Evolutionary conservation across 2,797 vertebrate species (phyloP).

Genomic region (Thaleichthys pacificus): DNA sequence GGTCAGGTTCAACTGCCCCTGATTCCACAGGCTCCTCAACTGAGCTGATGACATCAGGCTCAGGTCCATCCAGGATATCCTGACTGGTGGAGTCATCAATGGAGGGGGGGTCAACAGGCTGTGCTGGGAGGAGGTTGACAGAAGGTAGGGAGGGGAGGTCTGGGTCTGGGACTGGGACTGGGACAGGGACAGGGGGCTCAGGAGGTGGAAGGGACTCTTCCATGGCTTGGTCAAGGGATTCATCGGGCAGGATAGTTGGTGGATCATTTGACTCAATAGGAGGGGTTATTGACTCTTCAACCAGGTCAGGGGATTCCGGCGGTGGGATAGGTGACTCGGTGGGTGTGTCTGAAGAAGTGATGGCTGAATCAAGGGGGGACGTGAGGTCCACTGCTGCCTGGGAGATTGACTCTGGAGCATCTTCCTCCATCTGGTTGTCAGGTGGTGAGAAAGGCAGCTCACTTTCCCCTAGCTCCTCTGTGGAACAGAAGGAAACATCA

Average conservation of each 20-base stretch:
- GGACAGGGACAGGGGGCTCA: slow-evolving; percentile 25
- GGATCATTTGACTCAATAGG: slow-evolving; percentile 1
- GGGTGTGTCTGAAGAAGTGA: slow-evolving; percentile 35
- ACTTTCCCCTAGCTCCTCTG: slow-evolving; percentile 70
- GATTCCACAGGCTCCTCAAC: slow-evolving; percentile 32
- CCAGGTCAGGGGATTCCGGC: slow-evolving; percentile 29
- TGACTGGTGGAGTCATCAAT: slow-evolving; percentile 6
- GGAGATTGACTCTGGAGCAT: slow-evolving; percentile 42
- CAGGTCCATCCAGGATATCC: slow-evolving; percentile 8
- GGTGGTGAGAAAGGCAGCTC: slow-evolving; percentile 28
- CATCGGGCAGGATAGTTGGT: neutral
- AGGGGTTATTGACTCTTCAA: slow-evolving; percentile 16
- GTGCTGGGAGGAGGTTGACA: slow-evolving; percentile 30
- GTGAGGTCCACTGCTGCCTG: slow-evolving; percentile 45
- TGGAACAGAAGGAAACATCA: slow-evolving; percentile 5
- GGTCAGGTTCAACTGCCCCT: slow-evolving; percentile 16
- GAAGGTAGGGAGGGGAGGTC: slow-evolving; percentile 30
- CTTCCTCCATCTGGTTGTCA: slow-evolving; percentile 33
- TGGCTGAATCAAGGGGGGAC: slow-evolving; percentile 34
- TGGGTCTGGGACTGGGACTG: slow-evolving; percentile 11
- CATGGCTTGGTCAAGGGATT: neutral
- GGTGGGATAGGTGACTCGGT: neutral
- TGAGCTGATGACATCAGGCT: slow-evolving; percentile 12
- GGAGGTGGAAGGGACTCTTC: slow-evolving; percentile 24
- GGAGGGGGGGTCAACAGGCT: neutral